Percentiles rank a stretch among this genome's conserved stretches.
These are phyloP conservation scores for Cantharis lateralis DNA, from an alignment of 2,888 invertebrate genomes.

Conservation along the genomic window DNA sequence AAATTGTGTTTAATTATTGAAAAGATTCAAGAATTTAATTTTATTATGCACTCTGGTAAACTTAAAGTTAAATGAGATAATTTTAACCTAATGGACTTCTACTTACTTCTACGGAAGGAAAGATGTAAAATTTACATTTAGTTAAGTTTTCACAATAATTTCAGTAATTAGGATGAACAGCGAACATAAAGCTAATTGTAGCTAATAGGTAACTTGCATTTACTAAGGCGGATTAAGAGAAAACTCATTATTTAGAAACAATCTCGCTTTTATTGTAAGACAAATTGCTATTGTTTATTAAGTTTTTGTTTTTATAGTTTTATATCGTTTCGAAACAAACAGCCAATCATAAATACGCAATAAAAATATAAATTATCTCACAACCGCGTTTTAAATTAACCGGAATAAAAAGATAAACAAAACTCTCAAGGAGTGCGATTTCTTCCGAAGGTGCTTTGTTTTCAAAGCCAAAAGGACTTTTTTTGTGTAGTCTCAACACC, in stretches of 20 bases:
- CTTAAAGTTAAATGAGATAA: not conserved
- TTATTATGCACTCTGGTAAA: not conserved
- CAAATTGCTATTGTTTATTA: not conserved
- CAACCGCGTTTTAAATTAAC: not conserved
- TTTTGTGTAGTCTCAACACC: not conserved
- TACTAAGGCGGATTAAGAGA: not conserved
- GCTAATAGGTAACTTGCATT: not conserved
- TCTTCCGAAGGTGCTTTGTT: not conserved
- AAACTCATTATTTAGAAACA: not conserved
- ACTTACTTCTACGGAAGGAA: not conserved
- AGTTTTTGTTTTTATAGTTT: not conserved
- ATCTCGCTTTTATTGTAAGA: not conserved
- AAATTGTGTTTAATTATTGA: not conserved
- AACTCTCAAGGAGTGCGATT: not conserved
- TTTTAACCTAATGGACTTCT: not conserved
- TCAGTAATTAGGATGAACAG: not conserved
- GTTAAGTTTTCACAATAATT: not conserved
- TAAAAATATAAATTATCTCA: not conserved
- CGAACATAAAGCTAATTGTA: not conserved
- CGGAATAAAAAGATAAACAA: not conserved
- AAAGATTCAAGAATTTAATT: not conserved
- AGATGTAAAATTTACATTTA: not conserved
- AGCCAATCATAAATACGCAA: not conserved
- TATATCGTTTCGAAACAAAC: not conserved
- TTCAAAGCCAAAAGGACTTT: too few species aligned